A percentile compares a stretch with the other conserved stretches of the same genome.
Conservation (phyloP, 2,888 invertebrate genomes). For the Leptinotarsa juncta region DNA sequence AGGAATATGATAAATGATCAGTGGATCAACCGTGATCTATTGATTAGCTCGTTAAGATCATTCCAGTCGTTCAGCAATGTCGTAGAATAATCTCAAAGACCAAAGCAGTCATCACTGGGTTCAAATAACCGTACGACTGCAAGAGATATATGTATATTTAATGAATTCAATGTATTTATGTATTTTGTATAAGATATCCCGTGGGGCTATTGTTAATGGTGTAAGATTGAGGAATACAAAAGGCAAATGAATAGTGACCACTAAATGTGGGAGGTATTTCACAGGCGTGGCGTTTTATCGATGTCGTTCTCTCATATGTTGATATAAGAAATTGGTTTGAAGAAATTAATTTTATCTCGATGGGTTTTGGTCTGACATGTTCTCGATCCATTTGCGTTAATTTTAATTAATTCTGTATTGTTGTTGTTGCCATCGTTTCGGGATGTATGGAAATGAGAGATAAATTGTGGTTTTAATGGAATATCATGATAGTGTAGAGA, state of each 20-base stretch:
- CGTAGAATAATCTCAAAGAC: constrained; percentile 40
- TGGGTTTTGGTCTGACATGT: constrained; percentile 32
- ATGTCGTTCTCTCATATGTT: constrained; percentile 61
- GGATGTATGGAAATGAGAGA: constrained; percentile 29
- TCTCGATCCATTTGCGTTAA: constrained; percentile 53
- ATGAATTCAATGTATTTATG: constrained; percentile 68
- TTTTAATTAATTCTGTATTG: constrained; percentile 53
- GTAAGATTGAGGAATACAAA: constrained; percentile 64
- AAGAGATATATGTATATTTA: constrained; percentile 66
- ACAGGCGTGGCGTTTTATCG: constrained; percentile 60
- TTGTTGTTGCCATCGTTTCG: constrained; percentile 28
- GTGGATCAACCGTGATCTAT: constrained; percentile 66
- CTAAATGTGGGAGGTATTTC: constrained; percentile 63
- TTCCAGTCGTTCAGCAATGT: constrained; percentile 60
- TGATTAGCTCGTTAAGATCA: constrained; percentile 67
- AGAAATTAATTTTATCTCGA: constrained; percentile 56
- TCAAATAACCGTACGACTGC: constrained; percentile 52
- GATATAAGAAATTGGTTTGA: constrained; percentile 59
- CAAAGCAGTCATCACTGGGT: constrained; percentile 38
- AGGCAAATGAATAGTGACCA: constrained; percentile 62
- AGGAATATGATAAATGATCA: constrained; percentile 66
- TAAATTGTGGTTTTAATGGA: constrained; percentile 40
- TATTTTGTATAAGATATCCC: constrained; percentile 67
- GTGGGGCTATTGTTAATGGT: constrained; percentile 66
- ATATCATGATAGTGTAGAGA: constrained; percentile 32